These are phyloP conservation scores for Falco novaeseelandiae DNA, from an alignment of 2,797 vertebrate species.

Conservation along the genomic window DNA sequence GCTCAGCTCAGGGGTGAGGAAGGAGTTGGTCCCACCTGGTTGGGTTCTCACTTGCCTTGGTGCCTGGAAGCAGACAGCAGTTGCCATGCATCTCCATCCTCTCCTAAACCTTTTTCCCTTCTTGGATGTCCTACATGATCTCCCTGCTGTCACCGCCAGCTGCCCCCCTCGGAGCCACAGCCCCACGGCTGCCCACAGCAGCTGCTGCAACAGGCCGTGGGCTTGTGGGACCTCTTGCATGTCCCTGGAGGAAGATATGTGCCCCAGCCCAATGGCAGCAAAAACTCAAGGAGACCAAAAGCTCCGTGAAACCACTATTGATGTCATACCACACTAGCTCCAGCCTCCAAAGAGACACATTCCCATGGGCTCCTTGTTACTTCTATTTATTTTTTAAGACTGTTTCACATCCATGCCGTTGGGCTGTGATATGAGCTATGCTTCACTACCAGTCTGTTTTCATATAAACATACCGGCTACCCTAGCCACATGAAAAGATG, in stretches of 20 bases:
- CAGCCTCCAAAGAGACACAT: neutral
- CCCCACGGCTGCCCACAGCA: neutral
- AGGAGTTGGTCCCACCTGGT: neutral
- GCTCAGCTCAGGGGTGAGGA: neutral
- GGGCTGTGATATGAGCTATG: neutral
- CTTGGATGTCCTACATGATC: fast-evolving
- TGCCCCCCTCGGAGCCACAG: neutral
- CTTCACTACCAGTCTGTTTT: neutral
- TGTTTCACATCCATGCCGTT: neutral
- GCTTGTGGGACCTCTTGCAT: fast-evolving
- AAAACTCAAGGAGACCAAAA: neutral
- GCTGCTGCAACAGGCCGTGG: fast-evolving
- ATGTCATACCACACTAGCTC: neutral
- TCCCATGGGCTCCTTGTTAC: neutral
- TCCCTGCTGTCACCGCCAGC: neutral
- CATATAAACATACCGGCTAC: neutral
- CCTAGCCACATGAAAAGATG: neutral
- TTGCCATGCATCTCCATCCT: neutral
- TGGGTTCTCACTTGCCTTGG: neutral
- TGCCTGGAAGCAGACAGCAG: neutral
- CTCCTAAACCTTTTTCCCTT: neutral
- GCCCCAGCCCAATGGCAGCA: neutral
- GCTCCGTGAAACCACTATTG: neutral
- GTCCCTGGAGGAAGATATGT: neutral
- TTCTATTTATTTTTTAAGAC: neutral